These are phyloP conservation scores for Caenorhabditis sulstoni DNA, from an alignment of 2,888 invertebrate genomes.

Conservation along the genomic window DNA sequence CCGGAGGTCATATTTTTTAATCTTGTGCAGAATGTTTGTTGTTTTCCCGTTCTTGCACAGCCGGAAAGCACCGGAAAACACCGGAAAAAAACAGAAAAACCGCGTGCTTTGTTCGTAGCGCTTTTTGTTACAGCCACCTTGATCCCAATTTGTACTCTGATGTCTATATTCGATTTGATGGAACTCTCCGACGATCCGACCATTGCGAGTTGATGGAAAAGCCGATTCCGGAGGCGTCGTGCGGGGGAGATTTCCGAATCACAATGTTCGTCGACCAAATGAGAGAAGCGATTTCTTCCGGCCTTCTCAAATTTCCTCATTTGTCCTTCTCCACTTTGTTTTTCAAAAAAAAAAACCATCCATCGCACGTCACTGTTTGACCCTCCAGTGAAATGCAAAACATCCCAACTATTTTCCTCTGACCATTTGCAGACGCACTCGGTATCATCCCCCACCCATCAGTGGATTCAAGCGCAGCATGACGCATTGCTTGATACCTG, in stretches of 20 bases:
- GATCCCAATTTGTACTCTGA: constrained; percentile 34
- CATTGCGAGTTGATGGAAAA: too few species aligned
- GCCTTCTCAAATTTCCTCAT: constrained; percentile 29
- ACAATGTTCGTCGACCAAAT: constrained; percentile 38
- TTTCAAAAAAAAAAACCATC: not conserved
- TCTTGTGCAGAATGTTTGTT: constrained; percentile 8
- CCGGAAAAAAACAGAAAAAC: constrained; percentile 8
- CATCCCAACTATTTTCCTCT: too few species aligned
- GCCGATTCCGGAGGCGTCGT: not conserved
- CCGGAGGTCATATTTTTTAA: constrained; percentile 20
- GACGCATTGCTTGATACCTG: too few species aligned
- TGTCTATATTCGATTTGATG: constrained; percentile 10
- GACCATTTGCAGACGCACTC: too few species aligned
- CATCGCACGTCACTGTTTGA: not conserved
- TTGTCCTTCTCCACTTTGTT: constrained; percentile 4
- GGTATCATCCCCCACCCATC: too few species aligned
- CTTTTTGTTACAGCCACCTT: constrained; percentile 36
- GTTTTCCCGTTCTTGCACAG: constrained; percentile 18
- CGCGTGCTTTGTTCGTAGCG: not conserved
- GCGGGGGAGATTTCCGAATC: constrained; percentile 5
- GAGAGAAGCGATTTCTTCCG: constrained; percentile 7
- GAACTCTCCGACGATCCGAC: not conserved
- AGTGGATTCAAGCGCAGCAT: too few species aligned
- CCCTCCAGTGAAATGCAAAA: too few species aligned
- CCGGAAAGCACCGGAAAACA: constrained; percentile 16